phyloP scores from a whole-genome alignment of 2,888 invertebrate species.

The Cataglyphis cursor region DNA sequence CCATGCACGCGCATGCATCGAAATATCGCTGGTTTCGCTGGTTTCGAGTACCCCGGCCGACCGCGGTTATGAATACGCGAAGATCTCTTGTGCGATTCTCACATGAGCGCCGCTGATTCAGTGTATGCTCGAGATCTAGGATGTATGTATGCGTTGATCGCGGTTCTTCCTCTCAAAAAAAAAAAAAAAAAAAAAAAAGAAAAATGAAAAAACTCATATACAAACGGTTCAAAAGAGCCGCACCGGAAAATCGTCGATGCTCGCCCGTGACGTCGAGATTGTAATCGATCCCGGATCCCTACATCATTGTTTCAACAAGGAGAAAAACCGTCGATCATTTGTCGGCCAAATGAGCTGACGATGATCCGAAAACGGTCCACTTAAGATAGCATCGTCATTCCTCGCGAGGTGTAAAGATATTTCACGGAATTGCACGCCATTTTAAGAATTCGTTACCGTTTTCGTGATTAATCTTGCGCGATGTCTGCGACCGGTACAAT shows the following conservation, averaged over 20 bases:
- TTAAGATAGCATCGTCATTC: slow-evolving; percentile 67
- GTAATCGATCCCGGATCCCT: slow-evolving; percentile 41
- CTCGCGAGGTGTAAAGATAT: slow-evolving; percentile 81
- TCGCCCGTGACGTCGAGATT: slow-evolving; percentile 61
- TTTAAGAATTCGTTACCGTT: slow-evolving; percentile 71
- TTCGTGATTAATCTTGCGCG: background rate
- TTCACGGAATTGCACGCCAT: slow-evolving; percentile 81
- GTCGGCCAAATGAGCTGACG: slow-evolving; percentile 59
- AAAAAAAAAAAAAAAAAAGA: background rate
- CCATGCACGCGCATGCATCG: slow-evolving; percentile 75
- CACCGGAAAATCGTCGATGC: slow-evolving; percentile 74
- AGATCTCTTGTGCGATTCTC: slow-evolving; percentile 71
- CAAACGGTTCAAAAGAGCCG: slow-evolving; percentile 40
- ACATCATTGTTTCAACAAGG: slow-evolving; percentile 62
- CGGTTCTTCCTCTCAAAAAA: background rate
- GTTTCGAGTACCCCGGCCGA: slow-evolving; percentile 72
- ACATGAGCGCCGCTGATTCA: slow-evolving; percentile 67
- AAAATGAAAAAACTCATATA: background rate
- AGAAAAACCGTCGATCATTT: slow-evolving; percentile 62
- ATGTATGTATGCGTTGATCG: slow-evolving; percentile 27
- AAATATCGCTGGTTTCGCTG: slow-evolving; percentile 81
- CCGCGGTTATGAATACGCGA: slow-evolving; percentile 68
- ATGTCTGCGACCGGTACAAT: background rate
- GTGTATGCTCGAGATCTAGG: slow-evolving; percentile 48
- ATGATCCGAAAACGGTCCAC: slow-evolving; percentile 60